These are phyloP conservation scores for Actinernus sp. DNA, from an alignment of 92 coral and sea anemone genomes.

Conservation along the genomic window DNA sequence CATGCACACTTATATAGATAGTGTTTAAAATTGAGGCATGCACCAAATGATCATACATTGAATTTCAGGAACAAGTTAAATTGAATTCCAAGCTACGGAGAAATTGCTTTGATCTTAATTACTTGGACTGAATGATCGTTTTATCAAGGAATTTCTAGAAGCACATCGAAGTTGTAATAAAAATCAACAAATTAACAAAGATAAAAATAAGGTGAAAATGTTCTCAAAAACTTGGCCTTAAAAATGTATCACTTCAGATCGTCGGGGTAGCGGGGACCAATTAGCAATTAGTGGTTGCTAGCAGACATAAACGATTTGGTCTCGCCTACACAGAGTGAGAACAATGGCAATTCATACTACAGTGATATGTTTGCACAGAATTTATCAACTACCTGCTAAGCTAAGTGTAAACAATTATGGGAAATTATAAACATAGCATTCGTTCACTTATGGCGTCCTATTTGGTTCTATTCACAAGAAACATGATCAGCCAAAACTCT, in stretches of 20 bases:
- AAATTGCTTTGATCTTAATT: no score
- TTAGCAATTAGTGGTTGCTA: not conserved
- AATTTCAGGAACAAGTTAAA: no score
- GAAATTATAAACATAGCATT: constrained; percentile 9
- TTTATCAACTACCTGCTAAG: constrained; percentile 45
- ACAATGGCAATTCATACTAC: constrained; percentile 31
- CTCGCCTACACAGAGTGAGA: not conserved
- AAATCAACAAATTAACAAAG: no score
- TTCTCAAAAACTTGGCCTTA: no score
- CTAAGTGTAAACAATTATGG: constrained; percentile 32
- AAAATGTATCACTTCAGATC: not conserved
- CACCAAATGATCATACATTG: no score
- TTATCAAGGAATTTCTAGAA: no score
- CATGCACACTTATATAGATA: no score
- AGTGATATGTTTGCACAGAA: constrained; percentile 27
- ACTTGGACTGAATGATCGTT: no score
- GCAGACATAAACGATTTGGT: not conserved
- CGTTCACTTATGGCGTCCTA: not conserved
- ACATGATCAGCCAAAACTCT: not conserved
- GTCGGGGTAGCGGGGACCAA: not conserved
- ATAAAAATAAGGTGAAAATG: no score
- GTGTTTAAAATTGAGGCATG: no score
- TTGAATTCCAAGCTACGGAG: no score
- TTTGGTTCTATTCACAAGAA: not conserved
- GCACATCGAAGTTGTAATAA: no score